Percentiles rank a stretch among this genome's conserved stretches.
Conservation (phyloP, 2,888 invertebrate genomes). For the Junonia oenone region DNA sequence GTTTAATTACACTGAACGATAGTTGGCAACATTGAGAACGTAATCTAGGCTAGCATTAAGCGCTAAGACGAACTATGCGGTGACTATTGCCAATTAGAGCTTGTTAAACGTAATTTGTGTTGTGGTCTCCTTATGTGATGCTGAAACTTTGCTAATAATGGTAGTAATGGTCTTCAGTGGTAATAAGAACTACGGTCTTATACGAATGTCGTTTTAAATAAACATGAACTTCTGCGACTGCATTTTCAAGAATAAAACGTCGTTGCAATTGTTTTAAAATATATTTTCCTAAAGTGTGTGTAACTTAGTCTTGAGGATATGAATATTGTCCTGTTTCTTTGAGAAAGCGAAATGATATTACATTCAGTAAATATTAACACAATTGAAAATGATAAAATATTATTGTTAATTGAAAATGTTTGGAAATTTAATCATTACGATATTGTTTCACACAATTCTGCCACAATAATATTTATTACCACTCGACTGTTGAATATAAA, state of each 20-base stretch:
- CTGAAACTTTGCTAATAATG: constrained; percentile 17
- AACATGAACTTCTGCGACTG: not conserved
- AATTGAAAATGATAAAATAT: not conserved
- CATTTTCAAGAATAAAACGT: not conserved
- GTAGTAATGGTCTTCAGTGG: constrained; percentile 4
- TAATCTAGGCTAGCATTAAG: constrained; percentile 16
- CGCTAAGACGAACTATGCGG: constrained; percentile 13
- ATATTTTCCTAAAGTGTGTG: not conserved
- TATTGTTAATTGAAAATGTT: not conserved
- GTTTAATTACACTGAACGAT: constrained; percentile 1
- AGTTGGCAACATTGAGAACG: constrained; percentile 7
- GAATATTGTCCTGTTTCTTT: not conserved
- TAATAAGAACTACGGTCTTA: not conserved
- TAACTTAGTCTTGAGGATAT: not conserved
- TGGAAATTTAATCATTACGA: too few relatives aligned
- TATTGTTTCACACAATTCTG: too few relatives aligned
- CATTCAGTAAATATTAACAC: not conserved
- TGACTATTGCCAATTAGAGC: constrained; percentile 19
- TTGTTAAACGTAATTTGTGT: constrained; percentile 18
- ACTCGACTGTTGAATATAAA: too few relatives aligned
- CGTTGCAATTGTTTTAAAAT: not conserved
- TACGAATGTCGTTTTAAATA: not conserved
- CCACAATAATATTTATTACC: too few relatives aligned
- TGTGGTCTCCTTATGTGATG: constrained; percentile 12
- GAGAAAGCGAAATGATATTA: not conserved